Percentiles rank a stretch among this genome's conserved stretches.
phyloP scores from a whole-genome alignment of 2,797 vertebrate species.

The Lepidocolaptes lacrymiger region DNA sequence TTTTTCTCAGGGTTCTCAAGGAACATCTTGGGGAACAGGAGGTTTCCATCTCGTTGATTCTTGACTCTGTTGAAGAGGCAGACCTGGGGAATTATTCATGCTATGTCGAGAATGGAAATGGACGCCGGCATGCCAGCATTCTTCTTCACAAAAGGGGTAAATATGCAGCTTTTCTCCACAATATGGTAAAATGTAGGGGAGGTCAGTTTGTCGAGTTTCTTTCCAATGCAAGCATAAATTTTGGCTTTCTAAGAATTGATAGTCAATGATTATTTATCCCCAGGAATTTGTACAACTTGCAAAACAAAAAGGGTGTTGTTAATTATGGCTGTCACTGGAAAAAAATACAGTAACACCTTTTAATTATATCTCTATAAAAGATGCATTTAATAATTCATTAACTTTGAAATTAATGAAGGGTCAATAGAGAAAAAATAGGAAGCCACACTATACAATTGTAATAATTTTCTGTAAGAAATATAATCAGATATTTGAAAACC shows the following conservation, averaged over 20 bases:
- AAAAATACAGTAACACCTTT: not conserved
- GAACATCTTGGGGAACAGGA: constrained; percentile 97
- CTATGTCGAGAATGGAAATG: constrained; percentile 95
- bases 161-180: constrained; percentile 2
- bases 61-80: constrained; percentile 92
- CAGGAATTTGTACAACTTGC: not conserved
- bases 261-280: not conserved
- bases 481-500: not conserved
- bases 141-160: constrained; percentile 94
- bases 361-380: not conserved
- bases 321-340: not conserved
- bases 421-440: not conserved
- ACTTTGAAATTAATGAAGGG: not conserved
- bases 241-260: not conserved
- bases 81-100: constrained; percentile 98
- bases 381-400: not conserved
- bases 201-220: not conserved
- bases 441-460: not conserved
- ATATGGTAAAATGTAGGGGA: not conserved
- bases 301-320: not conserved
- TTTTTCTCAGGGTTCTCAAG: constrained; percentile 86
- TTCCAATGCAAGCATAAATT: not conserved
- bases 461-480: not conserved
- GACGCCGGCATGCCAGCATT: constrained; percentile 91
- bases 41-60: constrained; percentile 94